phyloP scores from a whole-genome alignment of 2,888 invertebrate species.

The Hydrotaea diabolus region DNA sequence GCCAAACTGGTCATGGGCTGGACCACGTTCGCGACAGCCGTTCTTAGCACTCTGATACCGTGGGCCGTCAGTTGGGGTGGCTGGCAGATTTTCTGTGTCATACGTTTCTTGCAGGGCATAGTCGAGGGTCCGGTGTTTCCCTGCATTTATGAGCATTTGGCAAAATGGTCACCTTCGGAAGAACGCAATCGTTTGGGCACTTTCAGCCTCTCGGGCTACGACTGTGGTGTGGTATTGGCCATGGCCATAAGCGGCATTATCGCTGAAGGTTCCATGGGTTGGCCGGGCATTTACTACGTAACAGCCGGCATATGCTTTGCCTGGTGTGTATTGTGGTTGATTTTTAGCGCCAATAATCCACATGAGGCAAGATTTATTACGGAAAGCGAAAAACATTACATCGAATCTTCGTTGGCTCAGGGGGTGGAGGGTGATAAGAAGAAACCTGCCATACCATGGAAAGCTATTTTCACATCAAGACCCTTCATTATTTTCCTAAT shows the following conservation, averaged over 20 bases:
- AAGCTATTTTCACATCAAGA: too few species aligned
- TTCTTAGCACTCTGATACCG: constrained; percentile 86
- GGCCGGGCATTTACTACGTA: constrained; percentile 86
- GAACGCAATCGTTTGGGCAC: constrained; percentile 84
- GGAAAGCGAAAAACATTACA: constrained; percentile 80
- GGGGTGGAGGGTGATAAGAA: constrained; percentile 68
- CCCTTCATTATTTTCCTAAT: too few species aligned
- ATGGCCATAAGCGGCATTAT: constrained; percentile 85
- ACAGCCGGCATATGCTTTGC: constrained; percentile 82
- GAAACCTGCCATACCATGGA: constrained; percentile 72
- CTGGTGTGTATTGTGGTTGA: constrained; percentile 82
- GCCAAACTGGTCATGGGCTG: constrained; percentile 84
- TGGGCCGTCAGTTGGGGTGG: constrained; percentile 83
- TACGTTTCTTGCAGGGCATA: constrained; percentile 85
- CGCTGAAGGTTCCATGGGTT: constrained; percentile 83
- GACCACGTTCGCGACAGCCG: constrained; percentile 84
- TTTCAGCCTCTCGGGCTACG: constrained; percentile 83
- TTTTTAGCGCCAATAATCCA: constrained; percentile 84
- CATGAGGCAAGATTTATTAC: constrained; percentile 82
- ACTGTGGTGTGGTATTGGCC: constrained; percentile 86
- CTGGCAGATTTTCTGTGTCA: constrained; percentile 83
- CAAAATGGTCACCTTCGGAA: constrained; percentile 86
- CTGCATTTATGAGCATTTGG: constrained; percentile 84
- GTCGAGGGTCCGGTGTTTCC: constrained; percentile 86
- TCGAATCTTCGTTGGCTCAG: constrained; percentile 81